Evolutionary conservation across 2,888 invertebrate species (phyloP).

Genomic region (Sturmia bella): DNA sequence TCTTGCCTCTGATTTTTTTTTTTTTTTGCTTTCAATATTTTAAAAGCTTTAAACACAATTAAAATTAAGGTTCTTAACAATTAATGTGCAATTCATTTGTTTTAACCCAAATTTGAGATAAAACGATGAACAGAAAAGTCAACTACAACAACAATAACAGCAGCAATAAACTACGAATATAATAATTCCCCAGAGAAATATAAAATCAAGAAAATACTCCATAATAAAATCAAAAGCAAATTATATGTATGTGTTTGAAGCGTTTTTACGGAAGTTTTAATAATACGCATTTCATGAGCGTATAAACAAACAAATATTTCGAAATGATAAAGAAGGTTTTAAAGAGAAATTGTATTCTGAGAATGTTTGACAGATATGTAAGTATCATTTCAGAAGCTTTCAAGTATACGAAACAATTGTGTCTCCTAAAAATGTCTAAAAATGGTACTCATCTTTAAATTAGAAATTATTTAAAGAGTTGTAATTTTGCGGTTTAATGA

Average conservation of each 20-base stretch:
- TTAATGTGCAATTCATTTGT: constrained; percentile 56
- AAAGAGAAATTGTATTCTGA: neutral
- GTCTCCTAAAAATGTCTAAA: neutral
- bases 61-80: constrained; percentile 65
- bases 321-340: neutral
- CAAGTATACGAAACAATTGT: too few species aligned
- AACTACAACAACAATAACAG: neutral
- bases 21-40: constrained; percentile 24
- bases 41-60: constrained; percentile 66
- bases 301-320: too few species aligned
- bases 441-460: too few species aligned
- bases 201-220: constrained; percentile 12
- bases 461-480: too few species aligned
- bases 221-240: constrained; percentile 13
- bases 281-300: too few species aligned
- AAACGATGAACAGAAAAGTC: neutral
- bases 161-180: constrained; percentile 29
- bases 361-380: too few species aligned
- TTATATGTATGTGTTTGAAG: neutral
- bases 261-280: neutral
- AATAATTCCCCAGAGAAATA: constrained; percentile 52
- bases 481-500: too few species aligned
- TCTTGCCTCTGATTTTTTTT: constrained; percentile 28
- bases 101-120: constrained; percentile 23
- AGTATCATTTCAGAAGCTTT: too few species aligned